A percentile compares a stretch with the other conserved stretches of the same genome.
Conservation (phyloP, 1,140 invertebrate species). For the Antheraea mylitta region DNA sequence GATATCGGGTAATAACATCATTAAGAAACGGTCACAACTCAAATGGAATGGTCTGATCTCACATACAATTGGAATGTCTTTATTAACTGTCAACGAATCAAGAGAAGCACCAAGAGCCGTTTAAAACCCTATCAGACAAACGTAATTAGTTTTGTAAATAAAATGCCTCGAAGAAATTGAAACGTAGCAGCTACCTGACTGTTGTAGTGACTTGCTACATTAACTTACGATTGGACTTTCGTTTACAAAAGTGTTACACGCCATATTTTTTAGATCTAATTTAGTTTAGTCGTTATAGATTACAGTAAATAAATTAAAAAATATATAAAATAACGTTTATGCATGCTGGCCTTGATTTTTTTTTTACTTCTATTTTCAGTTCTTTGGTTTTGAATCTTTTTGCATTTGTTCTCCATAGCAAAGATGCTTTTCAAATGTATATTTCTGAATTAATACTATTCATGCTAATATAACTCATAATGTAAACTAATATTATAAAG, state of each 20-base stretch:
- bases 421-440: too few relatives aligned
- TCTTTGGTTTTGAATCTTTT: too few relatives aligned
- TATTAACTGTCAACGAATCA: constrained; percentile 76
- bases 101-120: constrained; percentile 57
- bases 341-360: too few relatives aligned
- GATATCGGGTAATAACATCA: constrained; percentile 44
- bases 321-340: too few relatives aligned
- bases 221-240: constrained; percentile 27
- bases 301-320: too few relatives aligned
- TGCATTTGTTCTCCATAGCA: too few relatives aligned
- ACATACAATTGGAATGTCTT: constrained; percentile 72
- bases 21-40: constrained; percentile 46
- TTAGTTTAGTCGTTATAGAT: background rate
- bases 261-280: background rate
- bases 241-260: background rate
- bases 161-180: constrained; percentile 75
- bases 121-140: constrained; percentile 74
- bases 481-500: too few relatives aligned
- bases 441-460: too few relatives aligned
- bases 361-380: too few relatives aligned
- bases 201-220: constrained; percentile 64
- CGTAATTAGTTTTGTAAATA: constrained; percentile 78
- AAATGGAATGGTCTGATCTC: constrained; percentile 59
- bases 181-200: constrained; percentile 71
- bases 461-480: too few relatives aligned